A percentile compares a stretch with the other conserved stretches of the same genome.
phyloP scores from a whole-genome alignment of 2,797 vertebrate species.

The Coendou prehensilis region DNA sequence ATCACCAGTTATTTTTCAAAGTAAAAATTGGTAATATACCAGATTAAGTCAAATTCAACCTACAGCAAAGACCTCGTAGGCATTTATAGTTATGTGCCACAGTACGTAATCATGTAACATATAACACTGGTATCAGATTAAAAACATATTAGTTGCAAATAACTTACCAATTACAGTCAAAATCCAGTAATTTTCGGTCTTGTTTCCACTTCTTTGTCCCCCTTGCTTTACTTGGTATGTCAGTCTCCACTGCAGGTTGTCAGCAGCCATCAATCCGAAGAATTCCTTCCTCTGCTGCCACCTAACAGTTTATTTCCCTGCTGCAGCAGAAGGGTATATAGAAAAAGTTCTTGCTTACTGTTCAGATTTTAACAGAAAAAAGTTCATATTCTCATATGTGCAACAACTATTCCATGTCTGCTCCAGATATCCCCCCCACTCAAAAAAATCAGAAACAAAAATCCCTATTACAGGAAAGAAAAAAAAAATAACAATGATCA shows the following conservation, averaged over 20 bases:
- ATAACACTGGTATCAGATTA: not conserved
- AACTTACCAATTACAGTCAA: slow-evolving; percentile 86
- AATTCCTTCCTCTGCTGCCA: slow-evolving; percentile 89
- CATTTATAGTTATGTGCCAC: not conserved
- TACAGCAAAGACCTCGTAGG: not conserved
- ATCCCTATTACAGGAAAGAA: slow-evolving; percentile 47
- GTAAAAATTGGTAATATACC: not conserved
- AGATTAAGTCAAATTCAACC: slow-evolving; percentile 16
- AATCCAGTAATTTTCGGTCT: slow-evolving; percentile 78
- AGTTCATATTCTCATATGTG: slow-evolving; percentile 75
- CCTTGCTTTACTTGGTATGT: slow-evolving; percentile 81
- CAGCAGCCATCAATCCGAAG: slow-evolving; percentile 81
- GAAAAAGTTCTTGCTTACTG: slow-evolving; percentile 89
- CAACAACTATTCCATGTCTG: slow-evolving; percentile 61
- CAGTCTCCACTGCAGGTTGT: slow-evolving; percentile 82
- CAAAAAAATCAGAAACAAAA: slow-evolving; percentile 65
- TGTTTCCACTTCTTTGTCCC: slow-evolving; percentile 74
- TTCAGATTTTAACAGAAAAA: slow-evolving; percentile 79
- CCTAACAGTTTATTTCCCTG: slow-evolving; percentile 91
- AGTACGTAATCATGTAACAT: not conserved
- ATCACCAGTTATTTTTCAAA: not conserved
- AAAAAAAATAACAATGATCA: slow-evolving; percentile 66
- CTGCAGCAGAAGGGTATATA: slow-evolving; percentile 91
- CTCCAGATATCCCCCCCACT: slow-evolving; percentile 19
- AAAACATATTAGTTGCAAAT: slow-evolving; percentile 69